Base-by-base conservation (phyloP, 2,797 vertebrate genomes). In the Dipus sagitta region DNA sequence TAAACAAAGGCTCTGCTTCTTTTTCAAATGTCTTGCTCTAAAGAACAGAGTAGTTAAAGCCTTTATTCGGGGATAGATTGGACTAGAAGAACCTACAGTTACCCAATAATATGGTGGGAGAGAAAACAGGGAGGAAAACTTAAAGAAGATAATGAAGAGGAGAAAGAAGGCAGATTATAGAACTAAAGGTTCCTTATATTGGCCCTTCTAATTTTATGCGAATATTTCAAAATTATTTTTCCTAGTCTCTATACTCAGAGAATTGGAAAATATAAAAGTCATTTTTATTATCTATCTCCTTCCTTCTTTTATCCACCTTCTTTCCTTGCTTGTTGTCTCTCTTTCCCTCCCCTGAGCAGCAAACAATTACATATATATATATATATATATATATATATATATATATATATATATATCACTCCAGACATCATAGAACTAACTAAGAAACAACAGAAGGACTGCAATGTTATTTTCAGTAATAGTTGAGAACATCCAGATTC, bases 161-260 rank as follows among this genome's bases (percentile, higher is more conserved):
- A 15, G 92, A n/a, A 84, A 42, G 24, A 3, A 64, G 14, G 79
- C 3, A 68, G 15, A 38, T 7, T 38, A 80, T n/a, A 80, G 14
- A 80, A 86, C 72, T 67, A 86, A 86, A 32, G 67, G 17, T 86
- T 88, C 70, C 23, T 88, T 91, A 34, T 78, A 52, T 65, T 9
- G 42, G 74, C 13, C 38, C 58, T 86, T 82, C 26, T 34, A 32
- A 54, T 38, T 77, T 83, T 76, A 81, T 54, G 34, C 3, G 7
- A 94, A 79, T 9, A 92, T 2, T 90, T 92, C 32, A 76, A 94
- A 81, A 90, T 92, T 77, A 80, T 88, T 89, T 87, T 84, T 62
- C 23, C 38, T n/a, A 87, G 14, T 18, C 52, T 84, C 74, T 54
- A 90, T 14, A 81, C 18, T 83, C 58, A 54, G 72, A 30, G 28